Conservation (phyloP, 1,140 invertebrate species). For the Frieseomelitta varia region DNA sequence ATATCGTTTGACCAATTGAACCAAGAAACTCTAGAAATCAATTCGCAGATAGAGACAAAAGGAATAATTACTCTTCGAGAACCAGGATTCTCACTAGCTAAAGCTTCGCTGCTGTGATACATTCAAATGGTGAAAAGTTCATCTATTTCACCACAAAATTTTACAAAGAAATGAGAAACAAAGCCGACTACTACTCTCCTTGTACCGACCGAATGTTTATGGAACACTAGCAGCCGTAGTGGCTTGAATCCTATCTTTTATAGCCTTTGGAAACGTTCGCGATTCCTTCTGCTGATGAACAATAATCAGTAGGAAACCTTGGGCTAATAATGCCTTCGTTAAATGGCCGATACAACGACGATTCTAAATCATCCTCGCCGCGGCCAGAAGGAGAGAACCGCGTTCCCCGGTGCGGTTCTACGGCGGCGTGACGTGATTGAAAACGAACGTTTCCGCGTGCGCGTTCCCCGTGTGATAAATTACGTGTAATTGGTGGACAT, state of each 20-base stretch:
- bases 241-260: constrained; percentile 39
- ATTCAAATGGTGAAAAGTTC: too few species aligned
- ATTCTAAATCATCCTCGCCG: constrained; percentile 13
- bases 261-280: constrained; percentile 40
- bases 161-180: too few species aligned
- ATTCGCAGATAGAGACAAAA: too few species aligned
- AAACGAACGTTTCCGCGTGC: constrained; percentile 19
- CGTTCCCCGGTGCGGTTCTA: background rate
- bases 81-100: too few species aligned
- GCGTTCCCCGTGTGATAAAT: constrained; percentile 23
- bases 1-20: too few species aligned
- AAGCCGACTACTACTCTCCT: too few species aligned
- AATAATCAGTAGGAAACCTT: constrained; percentile 48
- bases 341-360: constrained; percentile 35
- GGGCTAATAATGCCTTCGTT: constrained; percentile 39
- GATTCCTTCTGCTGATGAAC: constrained; percentile 40
- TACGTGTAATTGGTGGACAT: constrained; percentile 36
- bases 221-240: constrained; percentile 19
- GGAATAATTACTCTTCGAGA: too few species aligned
- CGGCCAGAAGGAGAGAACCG: background rate
- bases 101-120: too few species aligned
- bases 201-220: constrained; percentile 2
- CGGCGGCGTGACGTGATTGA: background rate
- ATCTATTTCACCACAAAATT: too few species aligned
- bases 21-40: too few species aligned